Conservation (phyloP, 2,888 invertebrate species). For the Agrilus mali region DNA sequence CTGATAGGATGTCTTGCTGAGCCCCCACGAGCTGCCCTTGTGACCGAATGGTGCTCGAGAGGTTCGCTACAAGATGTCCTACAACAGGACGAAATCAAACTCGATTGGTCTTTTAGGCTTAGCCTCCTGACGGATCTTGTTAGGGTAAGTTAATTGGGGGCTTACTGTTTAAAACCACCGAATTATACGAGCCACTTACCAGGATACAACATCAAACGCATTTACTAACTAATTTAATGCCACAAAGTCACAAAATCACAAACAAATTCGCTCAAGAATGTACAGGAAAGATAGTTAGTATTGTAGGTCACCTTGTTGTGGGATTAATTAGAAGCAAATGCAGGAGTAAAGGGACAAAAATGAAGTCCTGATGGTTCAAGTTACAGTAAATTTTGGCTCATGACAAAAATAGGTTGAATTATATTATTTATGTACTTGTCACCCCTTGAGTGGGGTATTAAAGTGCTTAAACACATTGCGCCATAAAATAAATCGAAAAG, state of each 20-base stretch:
- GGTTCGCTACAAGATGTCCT: constrained; percentile 83
- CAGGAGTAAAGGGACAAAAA: too few relatives aligned
- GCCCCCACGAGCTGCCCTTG: constrained; percentile 63
- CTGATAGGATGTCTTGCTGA: constrained; percentile 77
- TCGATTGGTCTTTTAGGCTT: constrained; percentile 92
- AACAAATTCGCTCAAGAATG: too few relatives aligned
- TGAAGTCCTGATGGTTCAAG: too few relatives aligned
- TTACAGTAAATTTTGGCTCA: too few relatives aligned
- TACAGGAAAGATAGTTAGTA: too few relatives aligned
- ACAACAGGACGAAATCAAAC: constrained; percentile 77
- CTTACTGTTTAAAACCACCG: neutral
- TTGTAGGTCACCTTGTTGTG: too few relatives aligned
- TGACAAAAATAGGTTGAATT: too few relatives aligned
- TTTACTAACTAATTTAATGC: neutral
- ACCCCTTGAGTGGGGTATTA: too few relatives aligned
- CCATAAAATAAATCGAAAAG: too few relatives aligned
- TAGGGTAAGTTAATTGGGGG: constrained; percentile 42
- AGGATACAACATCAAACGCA: neutral
- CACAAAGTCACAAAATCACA: neutral
- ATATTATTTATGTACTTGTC: too few relatives aligned
- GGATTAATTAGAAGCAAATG: too few relatives aligned
- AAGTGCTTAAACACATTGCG: too few relatives aligned
- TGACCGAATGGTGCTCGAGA: constrained; percentile 78
- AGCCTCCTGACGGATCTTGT: constrained; percentile 88
- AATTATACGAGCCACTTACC: neutral